phyloP scores from a whole-genome alignment of 2,113 vertebrate genomes.

The Dinomys branickii region DNA sequence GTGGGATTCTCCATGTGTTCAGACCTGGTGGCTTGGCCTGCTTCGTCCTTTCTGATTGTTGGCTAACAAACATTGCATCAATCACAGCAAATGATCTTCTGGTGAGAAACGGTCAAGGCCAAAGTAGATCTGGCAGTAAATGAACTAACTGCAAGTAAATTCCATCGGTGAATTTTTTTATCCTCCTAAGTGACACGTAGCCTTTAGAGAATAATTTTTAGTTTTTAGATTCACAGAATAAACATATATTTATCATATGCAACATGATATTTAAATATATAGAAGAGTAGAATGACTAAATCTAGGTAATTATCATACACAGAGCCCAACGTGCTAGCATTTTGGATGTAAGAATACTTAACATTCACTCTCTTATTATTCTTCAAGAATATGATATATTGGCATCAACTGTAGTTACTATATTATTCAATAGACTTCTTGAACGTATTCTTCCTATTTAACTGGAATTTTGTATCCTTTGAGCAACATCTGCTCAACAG shows the following conservation, averaged over 20 bases:
- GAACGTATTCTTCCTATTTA: background rate
- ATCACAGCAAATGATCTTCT: slow-evolving; percentile 58
- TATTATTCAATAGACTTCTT: background rate
- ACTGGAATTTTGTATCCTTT: background rate
- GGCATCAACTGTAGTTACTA: background rate
- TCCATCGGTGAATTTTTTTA: background rate
- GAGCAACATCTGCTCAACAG: background rate
- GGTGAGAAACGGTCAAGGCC: slow-evolving; percentile 50
- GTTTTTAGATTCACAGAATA: background rate
- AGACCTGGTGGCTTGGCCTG: slow-evolving; percentile 7
- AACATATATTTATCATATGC: background rate
- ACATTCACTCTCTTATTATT: background rate
- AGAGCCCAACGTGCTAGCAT: too few species aligned
- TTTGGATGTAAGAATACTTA: background rate
- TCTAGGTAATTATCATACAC: background rate
- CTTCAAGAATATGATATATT: background rate
- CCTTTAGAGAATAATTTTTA: background rate
- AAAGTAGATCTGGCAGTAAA: slow-evolving; percentile 22
- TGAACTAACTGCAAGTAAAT: slow-evolving; percentile 38
- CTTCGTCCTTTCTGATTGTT: slow-evolving; percentile 40
- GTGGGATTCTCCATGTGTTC: slow-evolving; percentile 53
- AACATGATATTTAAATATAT: background rate
- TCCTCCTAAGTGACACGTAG: background rate
- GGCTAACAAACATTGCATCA: slow-evolving; percentile 40
- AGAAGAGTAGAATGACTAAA: background rate